Evolutionary conservation across 2,113 vertebrate species (phyloP).

Genomic region (Neotoma lepida): DNA sequence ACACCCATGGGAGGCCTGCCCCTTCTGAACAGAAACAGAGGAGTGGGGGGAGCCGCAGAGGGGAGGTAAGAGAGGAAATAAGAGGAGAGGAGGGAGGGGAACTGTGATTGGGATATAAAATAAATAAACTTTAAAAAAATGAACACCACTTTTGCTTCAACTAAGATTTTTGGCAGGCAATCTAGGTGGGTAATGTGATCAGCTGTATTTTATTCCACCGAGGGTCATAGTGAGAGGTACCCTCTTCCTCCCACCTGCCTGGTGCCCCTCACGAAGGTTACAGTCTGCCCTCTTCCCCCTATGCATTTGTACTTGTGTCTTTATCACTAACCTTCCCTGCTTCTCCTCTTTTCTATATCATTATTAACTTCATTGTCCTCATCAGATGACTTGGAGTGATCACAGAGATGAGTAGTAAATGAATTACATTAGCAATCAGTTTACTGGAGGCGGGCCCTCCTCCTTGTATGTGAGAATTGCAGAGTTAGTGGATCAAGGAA

Average conservation of each 20-base stretch:
- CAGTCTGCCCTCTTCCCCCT: not conserved
- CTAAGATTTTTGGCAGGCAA: conserved; percentile 64
- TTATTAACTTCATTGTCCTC: conserved; percentile 75
- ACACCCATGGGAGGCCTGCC: not conserved
- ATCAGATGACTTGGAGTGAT: conserved; percentile 69
- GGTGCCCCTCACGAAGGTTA: not conserved
- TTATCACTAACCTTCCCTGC: not conserved
- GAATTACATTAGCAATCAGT: conserved; percentile 79
- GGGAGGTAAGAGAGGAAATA: not conserved
- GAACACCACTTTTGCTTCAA: conserved; percentile 59
- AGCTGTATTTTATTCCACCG: not conserved
- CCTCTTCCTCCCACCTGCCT: not conserved
- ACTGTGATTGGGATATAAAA: not conserved
- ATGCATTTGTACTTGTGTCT: not conserved
- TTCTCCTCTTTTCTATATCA: conserved; percentile 43
- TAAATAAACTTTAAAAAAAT: not conserved
- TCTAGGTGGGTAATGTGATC: not conserved
- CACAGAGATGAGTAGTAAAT: conserved; percentile 69
- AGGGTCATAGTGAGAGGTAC: not conserved
- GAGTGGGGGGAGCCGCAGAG: not conserved
- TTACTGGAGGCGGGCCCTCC: conserved; percentile 50
- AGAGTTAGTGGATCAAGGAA: conserved; percentile 40
- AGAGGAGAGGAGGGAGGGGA: not conserved
- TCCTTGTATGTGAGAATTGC: conserved; percentile 31
- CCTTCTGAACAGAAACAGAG: not conserved